Evolutionary conservation across 2,797 vertebrate species (phyloP), one percentile per base, ranked within the genome.

Genomic region (Gambelia wislizenii): DNA sequence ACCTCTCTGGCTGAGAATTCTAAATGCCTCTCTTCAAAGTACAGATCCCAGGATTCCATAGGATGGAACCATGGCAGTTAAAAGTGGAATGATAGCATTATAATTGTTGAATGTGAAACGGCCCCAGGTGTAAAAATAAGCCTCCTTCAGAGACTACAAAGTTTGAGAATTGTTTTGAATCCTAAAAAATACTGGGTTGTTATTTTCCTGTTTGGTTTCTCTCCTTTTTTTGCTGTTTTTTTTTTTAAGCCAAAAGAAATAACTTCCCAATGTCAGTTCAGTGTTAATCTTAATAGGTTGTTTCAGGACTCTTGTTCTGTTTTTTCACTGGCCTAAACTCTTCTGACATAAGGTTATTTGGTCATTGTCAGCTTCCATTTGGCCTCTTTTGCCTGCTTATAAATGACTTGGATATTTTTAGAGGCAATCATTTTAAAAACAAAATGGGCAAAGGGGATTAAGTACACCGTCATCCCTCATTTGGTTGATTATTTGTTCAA

Each of bases 341-440:
- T 84, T 91, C 61, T 67, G 39, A 18, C 83, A 83, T 89, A 36
- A 67, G 39, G 0, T 0, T 13, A 27, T 89, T 90, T 76, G 67
- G 82, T 82, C 33, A 30, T 70, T 84, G 83, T 74, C 83, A 85
- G n/a, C n/a, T 42, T 61, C 84, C 89, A n/a, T 90, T 92, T 93
- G 83, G 81, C 12, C 0, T 90, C 79, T 91, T 87, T 80, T 69
- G n/a, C 59, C 61, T 87, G 27, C 84, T 91, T 36, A 89, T 74
- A 91, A 83, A 87, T 70, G 79, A 78, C 61, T 77, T 20, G 13
- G 59, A 69, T 52, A 69, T 56, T 69, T 87, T 81, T 56, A 39
- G 81, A 92, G 91, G 2, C 44, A 75, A 82, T 86, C 1, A 5
- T 49, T 94, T 49, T 77, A 89, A 84, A 14, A 82, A 87, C 77